Evolutionary conservation across 2,113 vertebrate genomes (phyloP), one percentile per base, ranked within the genome.

Genomic region (Raja brachyura): DNA sequence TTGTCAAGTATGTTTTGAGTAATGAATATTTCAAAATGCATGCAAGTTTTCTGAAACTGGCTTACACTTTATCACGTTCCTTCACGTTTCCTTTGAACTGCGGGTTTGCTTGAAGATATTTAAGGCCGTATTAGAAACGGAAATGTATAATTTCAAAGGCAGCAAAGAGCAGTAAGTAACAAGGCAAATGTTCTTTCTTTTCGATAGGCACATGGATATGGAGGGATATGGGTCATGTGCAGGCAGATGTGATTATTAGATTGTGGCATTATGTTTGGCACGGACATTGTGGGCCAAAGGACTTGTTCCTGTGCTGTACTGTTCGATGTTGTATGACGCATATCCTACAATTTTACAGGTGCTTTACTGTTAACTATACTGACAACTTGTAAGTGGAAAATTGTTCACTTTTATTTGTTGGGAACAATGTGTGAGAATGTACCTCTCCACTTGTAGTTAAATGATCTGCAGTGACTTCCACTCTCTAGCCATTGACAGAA

Each of bases 21-120:
- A 31, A 31, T 90, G 31, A 90, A 90, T 90, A 31, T 90, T 90
- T 68, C 86, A 90, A 68, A 68, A 28, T 68, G 61, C 81, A 22
- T 90, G 31, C n/a, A 31, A 63, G 13, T 66, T 6, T 88, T 61
- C 86, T 66, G 61, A 28, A 61, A 61, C 81, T n/a, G 48, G 54
- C 20, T 59, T 85, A 54, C 28, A 61, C 54, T 85, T 85, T 56
- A 59, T 85, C 54, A 61, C 81, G 59, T 85, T 54, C 54, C 22
- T 22, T 85, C 59, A 54, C 59, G 54, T 85, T 85, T 85, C 56
- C 56, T 85, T 85, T n/a, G 11, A 85, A 56, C 56, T 61, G 13
- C 25, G 28, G 28, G 11, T 85, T 85, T 61, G 22, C 54, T 61
- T 85, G 22, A 54, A 83, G 79, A 56, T 56, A 54, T 83, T 83